Base-by-base conservation (phyloP, 2,797 vertebrate species). In the Chelmon rostratus region DNA sequence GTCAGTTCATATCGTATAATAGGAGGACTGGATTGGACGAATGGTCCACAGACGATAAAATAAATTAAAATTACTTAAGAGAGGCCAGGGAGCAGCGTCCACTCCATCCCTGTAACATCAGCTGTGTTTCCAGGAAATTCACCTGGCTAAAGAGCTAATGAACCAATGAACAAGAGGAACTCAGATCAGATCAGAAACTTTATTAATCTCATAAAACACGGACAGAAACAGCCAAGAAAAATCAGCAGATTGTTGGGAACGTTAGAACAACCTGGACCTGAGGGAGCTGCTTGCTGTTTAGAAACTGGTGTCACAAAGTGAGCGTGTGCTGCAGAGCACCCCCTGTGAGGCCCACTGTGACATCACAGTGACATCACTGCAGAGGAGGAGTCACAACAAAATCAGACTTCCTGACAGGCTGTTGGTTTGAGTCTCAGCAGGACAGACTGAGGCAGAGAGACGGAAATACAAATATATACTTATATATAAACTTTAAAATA, bases 171-270 rank as follows among this genome's bases (percentile, higher is more conserved):
- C 7, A 5, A 54, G 16, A 54, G 70, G 25, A 56, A 40, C 16
- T 54, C 53, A 5, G 3, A 15, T 76, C 54, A 62, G 56, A 72
- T 76, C 69, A 64, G 28, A 86, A 71, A 72, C 58, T 91, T 91
- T 91, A 89, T 90, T 91, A 15, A 82, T 82, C 53, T 79, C 42
- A 49, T 76, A 42, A 76, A 84, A 89, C 49, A 83, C 68, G 50
- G 78, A 86, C 73, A 86, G 63, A 58, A 64, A 81, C 40, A 72
- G 62, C 50, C 74, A 61, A 73, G 23, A 63, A 53, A 73, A 68
- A 78, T 49, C 23, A 74, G 46, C 68, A 68, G 46, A 59, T 56
- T 38, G 31, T 46, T 69, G 42, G 28, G 54, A 66, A 63, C 40
- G 37, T 49, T 18, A 52, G 62, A 65, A 52, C 59, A 54, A 47